Base-by-base conservation (phyloP, 2,113 vertebrate species). In the Hipposideros armiger region DNA sequence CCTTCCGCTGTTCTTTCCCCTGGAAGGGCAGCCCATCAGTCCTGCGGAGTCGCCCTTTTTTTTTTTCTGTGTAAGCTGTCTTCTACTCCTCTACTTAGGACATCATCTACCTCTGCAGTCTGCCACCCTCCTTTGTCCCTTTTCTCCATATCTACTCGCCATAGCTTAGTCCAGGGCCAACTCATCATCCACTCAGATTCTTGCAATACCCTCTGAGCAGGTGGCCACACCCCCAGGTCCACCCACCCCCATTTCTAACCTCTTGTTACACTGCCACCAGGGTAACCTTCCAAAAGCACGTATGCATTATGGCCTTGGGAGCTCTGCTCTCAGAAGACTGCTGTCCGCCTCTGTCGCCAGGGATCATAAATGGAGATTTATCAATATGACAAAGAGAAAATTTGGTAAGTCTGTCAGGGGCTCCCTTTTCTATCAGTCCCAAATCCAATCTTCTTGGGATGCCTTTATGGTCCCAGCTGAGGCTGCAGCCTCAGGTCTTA, bases 291-390 rank as follows among this genome's bases (percentile, higher is more conserved):
- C 42, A 60, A 28, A 72, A 47, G 52, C 15, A 2, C 19, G 11
- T 5, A 17, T 1, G 7, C 24, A 8, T 28, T 1, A 20, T 2
- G 4, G 24, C 28, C 14, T 45, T 17, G 28, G n/a, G 2, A 17
- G 15, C 60, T 58, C 67, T 10, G 3, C 11, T 40, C 26, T 45
- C 30, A 45, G 56, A 67, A 42, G 56, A 42, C 17, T 26, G 26
- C 32, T 36, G 36, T 36, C 19, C 14, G 0, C 42, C 28, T 82
- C 7, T 66, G 4, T n/a, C n/a, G 24, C 40, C 42, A 3, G 20
- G 36, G 45, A 14, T 73, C 67, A 24, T 7, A 42, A 56, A 70
- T 2, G 10, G 30, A 62, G 10, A 50, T 50, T 22, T 19, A 14
- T 56, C 54, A 14, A 17, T 24, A 47, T 50, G 78, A 83, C 30